Conservation (phyloP, 2,797 vertebrate species). For the Anguilla anguilla region DNA sequence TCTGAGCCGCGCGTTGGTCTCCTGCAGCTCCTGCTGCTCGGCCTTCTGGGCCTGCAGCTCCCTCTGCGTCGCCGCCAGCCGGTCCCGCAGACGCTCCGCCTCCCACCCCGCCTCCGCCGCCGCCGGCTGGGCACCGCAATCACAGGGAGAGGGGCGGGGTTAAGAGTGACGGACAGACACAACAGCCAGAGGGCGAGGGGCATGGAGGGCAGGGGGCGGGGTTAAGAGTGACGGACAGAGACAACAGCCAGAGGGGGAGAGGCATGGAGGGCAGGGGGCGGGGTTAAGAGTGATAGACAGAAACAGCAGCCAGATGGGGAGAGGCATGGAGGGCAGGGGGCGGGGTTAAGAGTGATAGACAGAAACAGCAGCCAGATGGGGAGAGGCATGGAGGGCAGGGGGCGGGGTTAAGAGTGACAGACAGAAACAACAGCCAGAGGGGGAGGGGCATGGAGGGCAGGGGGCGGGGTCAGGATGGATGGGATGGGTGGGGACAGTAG, state of each 20-base stretch:
- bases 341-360: not conserved
- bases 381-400: not conserved
- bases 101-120: constrained; percentile 65
- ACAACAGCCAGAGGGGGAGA: not conserved
- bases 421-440: not conserved
- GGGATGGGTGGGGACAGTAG: not conserved
- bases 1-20: constrained; percentile 78
- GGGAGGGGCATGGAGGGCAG: too few relatives aligned
- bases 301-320: not conserved
- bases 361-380: not conserved
- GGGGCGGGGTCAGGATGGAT: not conserved
- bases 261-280: not conserved
- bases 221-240: not conserved
- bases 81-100: constrained; percentile 62
- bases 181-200: not conserved
- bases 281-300: too few relatives aligned
- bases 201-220: not conserved
- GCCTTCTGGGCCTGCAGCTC: constrained; percentile 31
- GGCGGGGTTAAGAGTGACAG: not conserved
- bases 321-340: not conserved
- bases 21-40: constrained; percentile 72
- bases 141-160: not conserved
- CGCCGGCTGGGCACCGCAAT: not conserved
- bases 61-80: constrained; percentile 1
- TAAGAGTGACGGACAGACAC: not conserved